A percentile compares a stretch with the other conserved stretches of the same genome.
Conservation (phyloP, 2,888 invertebrate genomes). For the Callinectes sapidus region DNA sequence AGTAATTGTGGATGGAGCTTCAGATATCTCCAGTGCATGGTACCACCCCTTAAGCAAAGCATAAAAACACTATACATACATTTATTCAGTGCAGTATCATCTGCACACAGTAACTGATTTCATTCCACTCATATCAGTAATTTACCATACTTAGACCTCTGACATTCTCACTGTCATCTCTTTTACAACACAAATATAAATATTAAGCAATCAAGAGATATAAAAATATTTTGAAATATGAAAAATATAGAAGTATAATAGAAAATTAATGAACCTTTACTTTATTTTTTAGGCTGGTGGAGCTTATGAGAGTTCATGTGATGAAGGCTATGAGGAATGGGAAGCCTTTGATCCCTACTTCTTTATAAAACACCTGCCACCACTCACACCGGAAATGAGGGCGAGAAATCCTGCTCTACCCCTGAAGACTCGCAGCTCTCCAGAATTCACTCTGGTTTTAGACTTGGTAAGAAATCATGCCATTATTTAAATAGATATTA, state of each 20-base stretch:
- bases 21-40: no score
- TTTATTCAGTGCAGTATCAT: no score
- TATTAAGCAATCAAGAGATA: no score
- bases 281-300: constrained; percentile 46
- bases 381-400: constrained; percentile 85
- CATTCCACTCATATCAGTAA: no score
- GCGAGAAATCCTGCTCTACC: constrained; percentile 89
- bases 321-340: constrained; percentile 73
- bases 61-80: no score
- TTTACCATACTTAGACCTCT: no score
- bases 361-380: constrained; percentile 93
- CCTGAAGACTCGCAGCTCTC: constrained; percentile 92
- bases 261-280: neutral
- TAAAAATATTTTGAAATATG: neutral
- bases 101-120: no score
- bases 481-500: neutral
- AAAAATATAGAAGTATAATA: neutral
- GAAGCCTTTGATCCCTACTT: constrained; percentile 92
- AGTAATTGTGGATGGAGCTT: no score
- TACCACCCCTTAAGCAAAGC: no score
- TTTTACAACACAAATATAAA: no score
- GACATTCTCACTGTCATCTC: no score
- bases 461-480: constrained; percentile 83
- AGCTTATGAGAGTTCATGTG: constrained; percentile 63
- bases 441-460: constrained; percentile 85